phyloP scores from a whole-genome alignment of 2,797 vertebrate genomes.

The Salarias fasciatus region DNA sequence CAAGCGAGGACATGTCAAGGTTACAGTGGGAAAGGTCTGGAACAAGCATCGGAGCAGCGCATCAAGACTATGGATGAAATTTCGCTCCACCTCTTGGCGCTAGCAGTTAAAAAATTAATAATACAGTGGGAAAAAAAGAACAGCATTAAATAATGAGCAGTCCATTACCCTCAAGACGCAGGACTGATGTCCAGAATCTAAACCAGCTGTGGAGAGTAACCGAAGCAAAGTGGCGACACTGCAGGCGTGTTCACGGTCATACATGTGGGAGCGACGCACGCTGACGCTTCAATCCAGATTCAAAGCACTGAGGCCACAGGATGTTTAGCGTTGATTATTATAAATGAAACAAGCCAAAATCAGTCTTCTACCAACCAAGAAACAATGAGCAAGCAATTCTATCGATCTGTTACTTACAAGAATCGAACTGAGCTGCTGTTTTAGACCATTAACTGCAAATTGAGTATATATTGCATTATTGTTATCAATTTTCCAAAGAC shows the following conservation, averaged over 20 bases:
- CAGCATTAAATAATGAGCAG: slow-evolving; percentile 26
- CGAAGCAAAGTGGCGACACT: not conserved
- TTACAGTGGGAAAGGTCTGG: slow-evolving; percentile 46
- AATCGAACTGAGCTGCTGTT: slow-evolving; percentile 4
- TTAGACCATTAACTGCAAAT: slow-evolving; percentile 29
- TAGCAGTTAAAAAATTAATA: slow-evolving; percentile 12
- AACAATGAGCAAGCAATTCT: not conserved
- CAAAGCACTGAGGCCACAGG: no score
- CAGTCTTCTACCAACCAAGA: not conserved
- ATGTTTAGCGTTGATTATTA: not conserved
- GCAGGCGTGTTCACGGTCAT: not conserved
- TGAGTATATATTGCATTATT: slow-evolving; percentile 3
- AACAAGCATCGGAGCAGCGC: slow-evolving; percentile 20
- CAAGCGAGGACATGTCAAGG: slow-evolving; percentile 61
- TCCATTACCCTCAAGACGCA: not conserved
- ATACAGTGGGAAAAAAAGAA: slow-evolving; percentile 19
- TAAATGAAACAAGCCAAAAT: not conserved
- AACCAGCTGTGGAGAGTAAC: slow-evolving; percentile 12
- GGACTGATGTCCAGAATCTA: slow-evolving; percentile 11
- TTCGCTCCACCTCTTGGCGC: slow-evolving; percentile 8
- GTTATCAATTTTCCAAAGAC: not conserved
- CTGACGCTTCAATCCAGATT: no score
- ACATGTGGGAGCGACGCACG: slow-evolving; percentile 1
- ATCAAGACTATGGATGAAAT: slow-evolving; percentile 28
- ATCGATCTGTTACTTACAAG: slow-evolving; percentile 3